These are phyloP conservation scores for Asobara japonica DNA, from an alignment of 1,140 invertebrate genomes.

Conservation along the genomic window DNA sequence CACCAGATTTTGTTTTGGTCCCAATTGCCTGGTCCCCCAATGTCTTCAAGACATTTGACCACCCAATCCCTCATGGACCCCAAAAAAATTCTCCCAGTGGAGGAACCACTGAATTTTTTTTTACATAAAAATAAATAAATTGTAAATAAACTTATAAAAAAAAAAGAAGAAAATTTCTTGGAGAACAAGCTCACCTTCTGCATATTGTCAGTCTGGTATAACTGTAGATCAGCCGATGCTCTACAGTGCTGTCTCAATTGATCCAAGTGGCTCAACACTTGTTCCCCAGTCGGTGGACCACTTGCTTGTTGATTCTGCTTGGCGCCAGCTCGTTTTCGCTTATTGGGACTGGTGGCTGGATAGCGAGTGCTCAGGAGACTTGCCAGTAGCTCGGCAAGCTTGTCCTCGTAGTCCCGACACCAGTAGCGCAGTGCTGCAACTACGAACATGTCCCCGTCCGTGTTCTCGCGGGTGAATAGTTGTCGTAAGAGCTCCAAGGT, in stretches of 20 bases:
- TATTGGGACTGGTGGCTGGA: conserved; percentile 86
- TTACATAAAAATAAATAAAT: too few species aligned
- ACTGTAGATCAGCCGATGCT: conserved; percentile 69
- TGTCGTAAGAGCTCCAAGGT: conserved; percentile 86
- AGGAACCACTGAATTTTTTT: too few species aligned
- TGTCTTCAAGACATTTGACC: too few species aligned
- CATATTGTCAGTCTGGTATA: conserved; percentile 85
- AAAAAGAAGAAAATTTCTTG: too few species aligned
- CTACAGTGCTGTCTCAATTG: conserved; percentile 83
- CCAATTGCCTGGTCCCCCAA: too few species aligned
- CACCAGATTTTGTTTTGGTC: too few species aligned
- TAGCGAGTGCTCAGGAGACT: conserved; percentile 81
- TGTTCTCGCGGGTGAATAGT: conserved; percentile 80
- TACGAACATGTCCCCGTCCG: conserved; percentile 81
- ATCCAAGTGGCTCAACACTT: conserved; percentile 92
- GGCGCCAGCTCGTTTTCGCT: conserved; percentile 80
- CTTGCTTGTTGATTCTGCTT: conserved; percentile 71
- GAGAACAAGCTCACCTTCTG: too few species aligned
- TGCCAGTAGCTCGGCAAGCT: conserved; percentile 85
- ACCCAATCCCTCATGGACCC: too few species aligned
- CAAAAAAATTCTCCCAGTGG: too few species aligned
- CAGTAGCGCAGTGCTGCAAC: conserved; percentile 91
- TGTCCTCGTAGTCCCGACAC: conserved; percentile 91
- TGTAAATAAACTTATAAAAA: too few species aligned
- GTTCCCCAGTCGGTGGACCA: conserved; percentile 75